Conservation (phyloP, 2,888 invertebrate species). For the Drosophila formosana region DNA sequence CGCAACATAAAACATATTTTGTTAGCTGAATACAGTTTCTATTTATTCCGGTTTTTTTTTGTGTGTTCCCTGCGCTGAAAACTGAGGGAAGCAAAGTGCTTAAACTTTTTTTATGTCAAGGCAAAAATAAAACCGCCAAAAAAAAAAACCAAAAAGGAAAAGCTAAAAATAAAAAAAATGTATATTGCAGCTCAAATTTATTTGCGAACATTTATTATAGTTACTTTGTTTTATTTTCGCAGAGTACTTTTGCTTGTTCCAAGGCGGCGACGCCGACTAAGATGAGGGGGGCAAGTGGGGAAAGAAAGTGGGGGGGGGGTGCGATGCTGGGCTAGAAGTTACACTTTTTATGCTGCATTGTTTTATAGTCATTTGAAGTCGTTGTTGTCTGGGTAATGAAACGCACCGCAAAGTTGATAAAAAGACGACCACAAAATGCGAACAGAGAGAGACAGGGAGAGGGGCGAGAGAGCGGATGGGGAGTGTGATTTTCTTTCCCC, state of each 20-base stretch:
- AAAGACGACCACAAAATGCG: conserved; percentile 51
- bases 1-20: conserved; percentile 76
- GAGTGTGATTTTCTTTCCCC: background rate
- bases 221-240: conserved; percentile 76
- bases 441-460: conserved; percentile 2
- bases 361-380: conserved; percentile 68
- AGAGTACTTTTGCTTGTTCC: conserved; percentile 70
- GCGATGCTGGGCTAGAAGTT: background rate
- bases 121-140: conserved; percentile 48
- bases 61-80: background rate
- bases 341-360: conserved; percentile 72
- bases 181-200: conserved; percentile 74
- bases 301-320: too few species aligned
- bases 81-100: conserved; percentile 64
- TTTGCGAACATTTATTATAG: conserved; percentile 81
- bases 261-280: conserved; percentile 2
- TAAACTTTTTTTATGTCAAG: conserved; percentile 65
- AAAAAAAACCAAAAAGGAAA: conserved; percentile 20
- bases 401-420: conserved; percentile 70
- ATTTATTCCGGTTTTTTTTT: background rate
- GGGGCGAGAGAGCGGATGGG: background rate
- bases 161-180: conserved; percentile 14
- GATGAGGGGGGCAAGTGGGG: background rate
- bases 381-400: conserved; percentile 56
- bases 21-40: conserved; percentile 36